A percentile compares a stretch with the other conserved stretches of the same genome.
These are phyloP conservation scores for Odontothrips loti DNA, from an alignment of 2,888 invertebrate genomes.

Conservation along the genomic window DNA sequence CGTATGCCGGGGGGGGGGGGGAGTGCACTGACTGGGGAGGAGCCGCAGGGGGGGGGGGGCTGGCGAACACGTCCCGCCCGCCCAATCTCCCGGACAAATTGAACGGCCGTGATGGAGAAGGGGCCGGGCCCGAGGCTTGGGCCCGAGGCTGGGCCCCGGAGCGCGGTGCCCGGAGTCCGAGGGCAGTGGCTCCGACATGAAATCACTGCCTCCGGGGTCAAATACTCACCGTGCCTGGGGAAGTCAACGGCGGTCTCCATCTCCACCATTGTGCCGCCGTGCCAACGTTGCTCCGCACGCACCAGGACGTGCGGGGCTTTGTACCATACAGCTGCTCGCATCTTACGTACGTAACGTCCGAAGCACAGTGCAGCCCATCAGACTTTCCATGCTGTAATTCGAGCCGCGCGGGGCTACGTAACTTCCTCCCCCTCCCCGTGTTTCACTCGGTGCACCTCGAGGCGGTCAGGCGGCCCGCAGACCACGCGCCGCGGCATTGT, in stretches of 20 bases:
- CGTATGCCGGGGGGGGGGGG: background rate
- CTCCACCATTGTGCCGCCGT: background rate
- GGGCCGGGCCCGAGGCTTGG: background rate
- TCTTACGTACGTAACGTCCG: no score
- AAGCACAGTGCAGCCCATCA: no score
- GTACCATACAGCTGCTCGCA: no score
- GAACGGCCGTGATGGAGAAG: background rate
- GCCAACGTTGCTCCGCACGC: no score
- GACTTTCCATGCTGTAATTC: no score
- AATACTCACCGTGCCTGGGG: background rate
- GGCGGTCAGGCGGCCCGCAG: no score
- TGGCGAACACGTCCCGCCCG: background rate
- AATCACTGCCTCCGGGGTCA: background rate
- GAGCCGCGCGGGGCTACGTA: no score
- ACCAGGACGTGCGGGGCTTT: no score
- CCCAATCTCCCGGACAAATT: constrained; percentile 11
- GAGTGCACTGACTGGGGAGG: background rate
- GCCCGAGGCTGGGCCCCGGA: background rate
- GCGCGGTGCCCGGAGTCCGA: background rate
- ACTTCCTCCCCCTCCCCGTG: no score
- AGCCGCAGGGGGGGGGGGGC: background rate
- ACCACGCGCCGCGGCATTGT: no score
- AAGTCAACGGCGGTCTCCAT: background rate
- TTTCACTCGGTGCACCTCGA: no score
- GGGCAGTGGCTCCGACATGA: background rate